phyloP scores from a whole-genome alignment of 2,888 invertebrate genomes.

The Athalia circularis region DNA sequence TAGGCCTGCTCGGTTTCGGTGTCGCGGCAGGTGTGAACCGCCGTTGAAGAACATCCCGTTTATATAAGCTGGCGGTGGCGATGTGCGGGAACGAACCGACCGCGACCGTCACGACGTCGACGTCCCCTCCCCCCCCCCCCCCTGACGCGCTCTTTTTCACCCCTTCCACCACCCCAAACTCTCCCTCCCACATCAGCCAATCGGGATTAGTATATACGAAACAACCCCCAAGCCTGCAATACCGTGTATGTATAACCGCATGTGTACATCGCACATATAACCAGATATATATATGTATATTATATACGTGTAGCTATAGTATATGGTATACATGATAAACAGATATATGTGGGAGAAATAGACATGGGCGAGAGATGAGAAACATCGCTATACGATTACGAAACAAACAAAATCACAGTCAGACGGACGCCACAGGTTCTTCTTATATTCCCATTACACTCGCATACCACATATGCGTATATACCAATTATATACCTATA shows the following conservation, averaged over 20 bases:
- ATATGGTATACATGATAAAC: too few relatives aligned
- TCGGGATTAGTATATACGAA: too few relatives aligned
- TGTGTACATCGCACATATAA: too few relatives aligned
- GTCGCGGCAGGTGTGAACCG: slow-evolving; percentile 38
- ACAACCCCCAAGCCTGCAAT: too few relatives aligned
- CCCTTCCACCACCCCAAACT: background rate
- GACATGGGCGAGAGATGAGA: background rate
- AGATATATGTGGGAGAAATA: background rate
- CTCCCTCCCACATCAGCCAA: background rate
- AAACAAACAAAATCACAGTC: background rate
- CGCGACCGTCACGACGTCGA: slow-evolving; percentile 5
- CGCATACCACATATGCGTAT: too few relatives aligned
- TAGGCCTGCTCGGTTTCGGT: slow-evolving; percentile 16
- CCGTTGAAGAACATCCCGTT: slow-evolving; percentile 29
- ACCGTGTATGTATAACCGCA: too few relatives aligned
- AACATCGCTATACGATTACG: background rate
- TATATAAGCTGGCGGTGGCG: slow-evolving; percentile 28
- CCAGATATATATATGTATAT: too few relatives aligned
- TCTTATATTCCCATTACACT: too few relatives aligned
- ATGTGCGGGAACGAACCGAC: background rate
- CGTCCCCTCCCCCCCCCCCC: background rate
- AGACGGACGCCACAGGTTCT: slow-evolving; percentile 35
- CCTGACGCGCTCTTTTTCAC: background rate
- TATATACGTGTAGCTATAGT: too few relatives aligned
- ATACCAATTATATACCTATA: too few relatives aligned